These are phyloP conservation scores for Colletes gigas DNA, from an alignment of 1,140 invertebrate genomes.

Conservation along the genomic window DNA sequence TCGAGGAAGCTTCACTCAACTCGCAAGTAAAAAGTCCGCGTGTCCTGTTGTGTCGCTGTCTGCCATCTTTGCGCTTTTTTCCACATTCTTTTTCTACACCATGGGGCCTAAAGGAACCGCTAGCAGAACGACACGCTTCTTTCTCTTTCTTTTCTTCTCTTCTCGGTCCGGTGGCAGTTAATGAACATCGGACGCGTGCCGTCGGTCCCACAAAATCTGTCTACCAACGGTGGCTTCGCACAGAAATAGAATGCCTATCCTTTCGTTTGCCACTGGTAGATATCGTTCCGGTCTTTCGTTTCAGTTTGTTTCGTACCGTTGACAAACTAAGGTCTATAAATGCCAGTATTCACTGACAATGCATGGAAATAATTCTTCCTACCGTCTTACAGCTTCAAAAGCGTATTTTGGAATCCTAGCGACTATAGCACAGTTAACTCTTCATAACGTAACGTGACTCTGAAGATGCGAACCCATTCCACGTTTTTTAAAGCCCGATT, in stretches of 20 bases:
- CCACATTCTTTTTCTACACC: too few species aligned
- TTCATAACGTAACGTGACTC: too few species aligned
- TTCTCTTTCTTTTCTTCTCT: background rate
- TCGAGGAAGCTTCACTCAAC: conserved; percentile 37
- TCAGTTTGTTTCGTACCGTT: background rate
- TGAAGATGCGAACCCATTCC: too few species aligned
- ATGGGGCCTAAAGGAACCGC: background rate
- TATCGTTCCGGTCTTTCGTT: background rate
- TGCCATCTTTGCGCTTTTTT: conserved; percentile 18
- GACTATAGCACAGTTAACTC: too few species aligned
- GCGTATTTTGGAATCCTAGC: too few species aligned
- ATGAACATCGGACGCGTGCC: conserved; percentile 52
- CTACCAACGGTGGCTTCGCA: conserved; percentile 36
- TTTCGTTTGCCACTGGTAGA: conserved; percentile 27
- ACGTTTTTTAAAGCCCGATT: too few species aligned
- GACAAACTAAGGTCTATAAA: background rate
- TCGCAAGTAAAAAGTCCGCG: conserved; percentile 14
- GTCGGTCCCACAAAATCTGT: conserved; percentile 41
- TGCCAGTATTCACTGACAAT: too few species aligned
- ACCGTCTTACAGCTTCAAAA: too few species aligned
- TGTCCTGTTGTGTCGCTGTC: conserved; percentile 21
- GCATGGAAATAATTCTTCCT: too few species aligned
- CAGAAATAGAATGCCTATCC: conserved; percentile 34
- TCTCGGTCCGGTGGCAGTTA: conserved; percentile 25
- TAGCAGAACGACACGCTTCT: conserved; percentile 1